phyloP scores from a whole-genome alignment of 2,113 vertebrate genomes.

The Dicaeum eximium region DNA sequence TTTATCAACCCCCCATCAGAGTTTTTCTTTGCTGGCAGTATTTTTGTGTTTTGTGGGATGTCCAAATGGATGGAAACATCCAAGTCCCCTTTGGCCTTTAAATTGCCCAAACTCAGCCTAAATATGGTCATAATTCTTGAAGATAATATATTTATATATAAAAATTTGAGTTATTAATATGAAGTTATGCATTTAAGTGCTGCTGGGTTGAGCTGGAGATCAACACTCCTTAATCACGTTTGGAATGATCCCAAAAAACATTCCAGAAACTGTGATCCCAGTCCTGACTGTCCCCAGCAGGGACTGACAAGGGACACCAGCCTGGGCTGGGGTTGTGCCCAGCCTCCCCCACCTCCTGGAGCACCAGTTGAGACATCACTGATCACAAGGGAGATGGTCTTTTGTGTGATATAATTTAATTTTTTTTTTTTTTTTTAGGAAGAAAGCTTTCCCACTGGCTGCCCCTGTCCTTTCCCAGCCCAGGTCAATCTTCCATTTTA shows the following conservation, averaged over 20 bases:
- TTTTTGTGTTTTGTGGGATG: not conserved
- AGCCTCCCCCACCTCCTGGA: not conserved
- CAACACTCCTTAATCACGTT: rapidly evolving
- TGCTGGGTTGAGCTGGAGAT: not conserved
- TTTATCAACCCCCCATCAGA: rapidly evolving
- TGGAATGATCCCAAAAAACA: no score
- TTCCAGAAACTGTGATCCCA: no score
- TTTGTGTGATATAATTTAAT: no score
- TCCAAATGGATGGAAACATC: not conserved
- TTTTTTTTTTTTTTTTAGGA: not conserved
- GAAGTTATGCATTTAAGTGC: not conserved
- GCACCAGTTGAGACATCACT: not conserved
- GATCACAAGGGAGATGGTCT: not conserved
- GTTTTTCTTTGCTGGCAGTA: not conserved
- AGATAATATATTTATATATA: not conserved
- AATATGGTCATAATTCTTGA: not conserved
- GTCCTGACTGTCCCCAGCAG: not conserved
- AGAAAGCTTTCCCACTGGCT: not conserved
- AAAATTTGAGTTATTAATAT: not conserved
- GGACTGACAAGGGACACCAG: not conserved
- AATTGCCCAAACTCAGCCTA: not conserved
- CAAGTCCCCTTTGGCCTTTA: rapidly evolving
- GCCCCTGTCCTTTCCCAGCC: not conserved
- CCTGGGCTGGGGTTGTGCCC: not conserved
- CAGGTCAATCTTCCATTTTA: not conserved